These are phyloP conservation scores for Ceyx erithaca DNA, from an alignment of 2,797 vertebrate genomes.

Conservation along the genomic window DNA sequence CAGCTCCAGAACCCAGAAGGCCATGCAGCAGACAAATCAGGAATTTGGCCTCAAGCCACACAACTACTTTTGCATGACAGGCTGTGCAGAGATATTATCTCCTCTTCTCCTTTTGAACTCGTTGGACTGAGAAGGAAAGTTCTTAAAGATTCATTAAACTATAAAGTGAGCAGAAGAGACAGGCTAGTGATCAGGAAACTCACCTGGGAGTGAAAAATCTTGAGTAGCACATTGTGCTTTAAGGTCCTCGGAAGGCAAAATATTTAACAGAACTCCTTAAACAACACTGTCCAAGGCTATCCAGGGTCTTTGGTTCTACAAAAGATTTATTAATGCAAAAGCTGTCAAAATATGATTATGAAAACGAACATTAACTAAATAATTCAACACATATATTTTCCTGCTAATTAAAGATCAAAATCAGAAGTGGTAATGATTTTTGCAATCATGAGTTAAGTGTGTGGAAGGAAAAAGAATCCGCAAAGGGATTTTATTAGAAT, in stretches of 20 bases:
- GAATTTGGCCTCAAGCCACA: neutral
- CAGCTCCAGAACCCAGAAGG: neutral
- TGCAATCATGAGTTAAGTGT: conserved; percentile 52
- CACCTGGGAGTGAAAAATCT: neutral
- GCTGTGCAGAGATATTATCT: neutral
- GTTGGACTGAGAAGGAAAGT: neutral
- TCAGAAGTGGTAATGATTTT: conserved; percentile 62
- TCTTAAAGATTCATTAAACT: conserved; percentile 43
- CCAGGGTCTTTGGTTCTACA: neutral
- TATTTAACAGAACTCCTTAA: neutral
- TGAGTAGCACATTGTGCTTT: neutral
- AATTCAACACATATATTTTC: conserved; percentile 56
- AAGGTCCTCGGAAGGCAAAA: neutral
- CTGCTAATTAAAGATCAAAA: conserved; percentile 66
- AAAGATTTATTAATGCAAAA: conserved; percentile 39
- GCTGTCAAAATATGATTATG: conserved; percentile 11
- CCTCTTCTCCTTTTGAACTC: neutral
- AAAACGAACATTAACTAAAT: conserved; percentile 45
- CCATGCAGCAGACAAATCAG: neutral
- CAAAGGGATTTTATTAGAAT: conserved; percentile 41
- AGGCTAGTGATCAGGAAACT: neutral
- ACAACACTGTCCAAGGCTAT: neutral
- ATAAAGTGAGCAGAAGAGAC: neutral
- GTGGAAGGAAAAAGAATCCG: conserved; percentile 26
- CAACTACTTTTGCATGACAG: neutral